Evolutionary conservation across 2,888 invertebrate species (phyloP).

Genomic region (Lepidocyrtinus sp.): DNA sequence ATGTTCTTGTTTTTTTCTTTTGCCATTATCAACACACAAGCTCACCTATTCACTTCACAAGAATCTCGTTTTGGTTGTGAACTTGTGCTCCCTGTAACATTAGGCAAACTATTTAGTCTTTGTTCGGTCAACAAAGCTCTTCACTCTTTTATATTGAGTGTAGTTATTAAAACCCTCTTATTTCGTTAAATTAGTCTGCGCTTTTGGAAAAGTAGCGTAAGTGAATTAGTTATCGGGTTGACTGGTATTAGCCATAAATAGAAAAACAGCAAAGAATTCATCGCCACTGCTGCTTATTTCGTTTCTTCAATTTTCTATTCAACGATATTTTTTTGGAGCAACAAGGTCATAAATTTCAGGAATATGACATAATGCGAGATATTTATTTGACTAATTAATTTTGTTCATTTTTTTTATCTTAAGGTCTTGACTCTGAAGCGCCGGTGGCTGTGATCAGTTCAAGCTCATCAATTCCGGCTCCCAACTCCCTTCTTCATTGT

Average conservation of each 20-base stretch:
- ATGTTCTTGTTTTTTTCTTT: background rate
- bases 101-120: too few species aligned
- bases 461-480: slow-evolving; percentile 4
- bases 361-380: slow-evolving; percentile 13
- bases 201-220: background rate
- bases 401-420: background rate
- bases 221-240: background rate
- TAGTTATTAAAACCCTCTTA: too few species aligned
- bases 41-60: background rate
- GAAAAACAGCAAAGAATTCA: background rate
- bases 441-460: slow-evolving; percentile 14
- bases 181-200: too few species aligned
- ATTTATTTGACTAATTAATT: slow-evolving; percentile 13
- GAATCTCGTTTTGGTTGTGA: too few species aligned
- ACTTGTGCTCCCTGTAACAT: too few species aligned
- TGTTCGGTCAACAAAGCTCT: too few species aligned
- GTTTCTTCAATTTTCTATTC: too few species aligned
- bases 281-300: background rate
- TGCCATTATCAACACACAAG: background rate
- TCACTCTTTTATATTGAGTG: too few species aligned
- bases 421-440: background rate
- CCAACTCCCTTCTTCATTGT: background rate
- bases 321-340: too few species aligned
- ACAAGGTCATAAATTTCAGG: slow-evolving; percentile 4
- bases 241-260: background rate